Evolutionary conservation across 2,113 vertebrate species (phyloP), one percentile per base, ranked within the genome.

Genomic region (Nerophis lumbriciformis): DNA sequence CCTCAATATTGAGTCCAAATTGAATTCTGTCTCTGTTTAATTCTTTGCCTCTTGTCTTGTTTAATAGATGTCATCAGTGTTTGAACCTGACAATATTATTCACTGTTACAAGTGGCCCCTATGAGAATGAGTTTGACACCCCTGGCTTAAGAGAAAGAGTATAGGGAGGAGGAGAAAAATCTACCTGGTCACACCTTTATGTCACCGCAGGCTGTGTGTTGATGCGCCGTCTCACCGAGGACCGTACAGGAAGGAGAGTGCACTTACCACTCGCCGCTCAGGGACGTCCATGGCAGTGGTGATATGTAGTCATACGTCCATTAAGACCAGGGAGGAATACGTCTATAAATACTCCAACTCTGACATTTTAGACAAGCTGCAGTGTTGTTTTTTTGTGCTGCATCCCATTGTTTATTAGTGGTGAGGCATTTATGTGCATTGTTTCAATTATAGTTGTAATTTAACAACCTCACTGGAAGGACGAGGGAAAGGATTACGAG

Each of bases 391-490:
- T 11, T 45, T 11, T 48, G 5, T 16, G 10, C 61, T 21, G 59
- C 65, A 63, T 42, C 63, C 54, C 56, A 61, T 80, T 68, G 66
- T 64, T 76, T 66, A 49, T 69, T 71, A 63, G 55, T 73, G 63
- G 62, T 61, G 68, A 72, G 68, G 65, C 48, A 57, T 78, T 60
- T 19, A 51, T 21, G 15, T 73, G 72, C 71, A 72, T 59, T 72
- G 64, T 79, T 86, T 82, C 73, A 83, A 80, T 75, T 78, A 72
- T 66, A 48, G 45, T 60, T 59, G 70, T 71, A 76, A 66, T 83
- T 77, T 63, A 59, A 52, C 72, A 73, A 54, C 11, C 74, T 52
- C 52, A 8, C 66, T 61, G 51, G 36, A 56, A 64, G 54, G 53
- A 21, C 11, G 38, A 11, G 55, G 67, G 71, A 60, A 69, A 60